Conservation (phyloP, 2,888 invertebrate genomes). For the Athrips mouffetella region DNA sequence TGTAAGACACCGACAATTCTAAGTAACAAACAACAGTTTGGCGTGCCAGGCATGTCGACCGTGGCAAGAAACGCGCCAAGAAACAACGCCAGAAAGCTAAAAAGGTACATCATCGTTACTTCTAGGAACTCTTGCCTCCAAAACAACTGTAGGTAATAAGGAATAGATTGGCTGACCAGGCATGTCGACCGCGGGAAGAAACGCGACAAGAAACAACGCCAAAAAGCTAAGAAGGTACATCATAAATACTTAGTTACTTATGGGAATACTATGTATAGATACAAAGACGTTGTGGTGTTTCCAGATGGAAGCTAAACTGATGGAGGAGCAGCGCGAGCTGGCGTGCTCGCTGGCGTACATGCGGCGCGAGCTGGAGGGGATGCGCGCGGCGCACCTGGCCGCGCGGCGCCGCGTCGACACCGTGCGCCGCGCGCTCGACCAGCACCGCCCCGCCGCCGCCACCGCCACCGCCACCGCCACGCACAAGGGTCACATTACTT, state of each 20-base stretch:
- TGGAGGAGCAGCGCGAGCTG: slow-evolving; percentile 34
- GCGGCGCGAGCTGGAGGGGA: slow-evolving; percentile 35
- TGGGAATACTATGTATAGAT: no score
- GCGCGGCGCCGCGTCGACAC: slow-evolving; percentile 38
- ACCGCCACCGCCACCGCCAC: no score
- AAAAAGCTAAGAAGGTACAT: slow-evolving; percentile 85
- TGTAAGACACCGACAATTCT: no score
- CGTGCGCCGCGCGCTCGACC: slow-evolving; percentile 33
- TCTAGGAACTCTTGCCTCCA: no score
- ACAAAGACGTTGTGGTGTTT: no score
- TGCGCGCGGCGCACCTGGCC: slow-evolving; percentile 39
- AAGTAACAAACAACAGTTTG: no score
- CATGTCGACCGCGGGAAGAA: slow-evolving; percentile 83
- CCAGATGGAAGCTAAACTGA: slow-evolving; percentile 44
- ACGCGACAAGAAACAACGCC: slow-evolving; percentile 89
- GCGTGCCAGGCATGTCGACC: slow-evolving; percentile 74
- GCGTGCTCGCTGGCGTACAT: slow-evolving; percentile 28
- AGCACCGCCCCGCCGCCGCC: slow-evolving; percentile 19
- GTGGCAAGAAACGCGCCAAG: slow-evolving; percentile 87
- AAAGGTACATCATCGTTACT: no score
- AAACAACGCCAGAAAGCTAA: slow-evolving; percentile 88
- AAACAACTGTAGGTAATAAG: no score
- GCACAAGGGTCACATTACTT: no score
- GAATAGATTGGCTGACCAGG: slow-evolving; percentile 83
- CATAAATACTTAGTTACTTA: no score